These are phyloP conservation scores for Nymphalis polychloros DNA, from an alignment of 2,888 invertebrate species.

Conservation along the genomic window DNA sequence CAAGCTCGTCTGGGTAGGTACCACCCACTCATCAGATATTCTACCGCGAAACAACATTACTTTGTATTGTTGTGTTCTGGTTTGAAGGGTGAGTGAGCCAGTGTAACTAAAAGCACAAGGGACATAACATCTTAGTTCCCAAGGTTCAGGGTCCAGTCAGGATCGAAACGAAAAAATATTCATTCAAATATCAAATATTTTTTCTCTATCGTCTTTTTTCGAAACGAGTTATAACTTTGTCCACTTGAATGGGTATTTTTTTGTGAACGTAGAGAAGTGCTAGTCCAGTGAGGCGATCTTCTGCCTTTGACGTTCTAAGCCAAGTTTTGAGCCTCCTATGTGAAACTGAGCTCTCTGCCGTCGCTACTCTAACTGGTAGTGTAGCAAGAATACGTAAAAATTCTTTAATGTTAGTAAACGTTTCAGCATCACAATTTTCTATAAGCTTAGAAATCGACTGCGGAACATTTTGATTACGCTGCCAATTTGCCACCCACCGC, in stretches of 20 bases:
- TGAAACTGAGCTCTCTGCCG: constrained; percentile 35
- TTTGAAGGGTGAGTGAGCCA: no score
- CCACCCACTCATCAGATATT: no score
- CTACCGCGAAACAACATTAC: no score
- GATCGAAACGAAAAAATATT: no score
- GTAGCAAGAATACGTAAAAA: constrained; percentile 40
- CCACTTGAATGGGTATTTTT: constrained; percentile 30
- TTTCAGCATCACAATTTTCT: constrained; percentile 39
- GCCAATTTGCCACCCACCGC: constrained; percentile 30
- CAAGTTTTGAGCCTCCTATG: constrained; percentile 32
- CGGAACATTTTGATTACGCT: constrained; percentile 39
- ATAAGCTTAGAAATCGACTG: constrained; percentile 42
- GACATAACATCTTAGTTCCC: no score
- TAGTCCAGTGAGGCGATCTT: background rate
- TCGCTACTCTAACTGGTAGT: constrained; percentile 41
- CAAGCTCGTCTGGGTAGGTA: no score
- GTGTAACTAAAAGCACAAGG: no score
- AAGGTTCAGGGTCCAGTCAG: no score
- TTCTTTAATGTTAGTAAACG: constrained; percentile 37
- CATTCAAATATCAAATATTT: background rate
- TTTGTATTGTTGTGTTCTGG: no score
- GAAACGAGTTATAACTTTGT: constrained; percentile 36
- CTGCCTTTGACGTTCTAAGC: constrained; percentile 19
- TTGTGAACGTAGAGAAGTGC: background rate
- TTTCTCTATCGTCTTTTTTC: constrained; percentile 34